These are phyloP conservation scores for Bruchidius siliquastri DNA, from an alignment of 2,888 invertebrate species.

Conservation along the genomic window DNA sequence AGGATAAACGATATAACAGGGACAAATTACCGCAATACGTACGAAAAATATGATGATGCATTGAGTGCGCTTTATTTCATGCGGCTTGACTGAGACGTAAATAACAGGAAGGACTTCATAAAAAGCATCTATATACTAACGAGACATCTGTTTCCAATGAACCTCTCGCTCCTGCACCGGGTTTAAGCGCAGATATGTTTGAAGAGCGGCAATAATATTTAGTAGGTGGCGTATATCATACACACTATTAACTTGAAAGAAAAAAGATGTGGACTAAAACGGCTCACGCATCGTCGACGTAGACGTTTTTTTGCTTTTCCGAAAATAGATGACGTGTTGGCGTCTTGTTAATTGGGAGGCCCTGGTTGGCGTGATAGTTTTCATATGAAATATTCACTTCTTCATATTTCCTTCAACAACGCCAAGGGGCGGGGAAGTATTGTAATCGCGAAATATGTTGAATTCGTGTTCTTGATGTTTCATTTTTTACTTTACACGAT, in stretches of 20 bases:
- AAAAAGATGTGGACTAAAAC: not conserved
- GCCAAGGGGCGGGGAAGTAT: too few relatives aligned
- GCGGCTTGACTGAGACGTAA: not conserved
- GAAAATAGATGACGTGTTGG: not conserved
- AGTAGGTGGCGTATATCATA: not conserved
- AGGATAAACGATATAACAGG: not conserved
- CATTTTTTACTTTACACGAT: too few relatives aligned
- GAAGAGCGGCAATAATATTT: not conserved
- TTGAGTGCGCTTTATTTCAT: not conserved
- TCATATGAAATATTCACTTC: too few relatives aligned
- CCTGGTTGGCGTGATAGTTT: too few relatives aligned
- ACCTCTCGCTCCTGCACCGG: not conserved
- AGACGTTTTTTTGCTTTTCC: not conserved
- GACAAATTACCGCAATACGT: not conserved
- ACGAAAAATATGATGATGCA: not conserved
- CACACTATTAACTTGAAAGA: not conserved
- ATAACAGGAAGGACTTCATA: not conserved
- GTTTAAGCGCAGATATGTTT: not conserved
- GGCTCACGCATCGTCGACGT: not conserved
- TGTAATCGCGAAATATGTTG: too few relatives aligned
- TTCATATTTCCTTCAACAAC: too few relatives aligned
- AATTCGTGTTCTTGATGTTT: too few relatives aligned
- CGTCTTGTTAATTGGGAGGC: too few relatives aligned
- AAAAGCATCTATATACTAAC: not conserved
- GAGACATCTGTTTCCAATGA: not conserved